phyloP scores from a whole-genome alignment of 2,113 vertebrate species.

The Triplophysa rosa region DNA sequence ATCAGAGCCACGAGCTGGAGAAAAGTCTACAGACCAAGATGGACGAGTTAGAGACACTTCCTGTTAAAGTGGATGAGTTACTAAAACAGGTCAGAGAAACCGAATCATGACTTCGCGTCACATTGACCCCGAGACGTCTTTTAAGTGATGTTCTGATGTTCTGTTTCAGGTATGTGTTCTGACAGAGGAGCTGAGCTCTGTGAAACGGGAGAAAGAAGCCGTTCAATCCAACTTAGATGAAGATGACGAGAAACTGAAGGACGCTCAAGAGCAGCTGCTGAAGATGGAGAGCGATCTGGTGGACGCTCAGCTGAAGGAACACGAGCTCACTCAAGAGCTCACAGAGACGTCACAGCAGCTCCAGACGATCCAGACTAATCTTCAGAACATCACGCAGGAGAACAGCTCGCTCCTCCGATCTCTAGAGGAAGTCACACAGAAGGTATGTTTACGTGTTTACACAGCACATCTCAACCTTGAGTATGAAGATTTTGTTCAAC shows the following conservation, averaged over 20 bases:
- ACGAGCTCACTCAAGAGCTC: conserved; percentile 61
- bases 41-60: conserved; percentile 57
- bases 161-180: conserved; percentile 69
- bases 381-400: conserved; percentile 24
- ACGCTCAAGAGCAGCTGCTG: conserved; percentile 60
- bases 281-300: conserved; percentile 55
- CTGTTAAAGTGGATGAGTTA: conserved; percentile 70
- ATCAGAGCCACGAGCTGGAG: conserved; percentile 69
- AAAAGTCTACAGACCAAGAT: conserved; percentile 65
- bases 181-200: conserved; percentile 66
- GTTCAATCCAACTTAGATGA: conserved; percentile 60
- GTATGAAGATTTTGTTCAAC: neutral
- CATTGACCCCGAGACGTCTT: neutral
- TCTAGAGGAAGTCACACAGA: conserved; percentile 34
- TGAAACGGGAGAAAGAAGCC: conserved; percentile 71
- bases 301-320: conserved; percentile 55
- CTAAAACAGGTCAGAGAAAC: conserved; percentile 68
- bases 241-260: conserved; percentile 63
- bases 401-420: neutral
- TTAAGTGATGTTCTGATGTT: neutral
- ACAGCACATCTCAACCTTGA: neutral
- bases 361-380: conserved; percentile 51
- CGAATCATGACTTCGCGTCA: neutral
- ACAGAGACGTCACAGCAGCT: conserved; percentile 59
- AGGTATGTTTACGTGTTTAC: neutral